Conservation (phyloP, 1,140 invertebrate species). For the Orussus abietinus region DNA sequence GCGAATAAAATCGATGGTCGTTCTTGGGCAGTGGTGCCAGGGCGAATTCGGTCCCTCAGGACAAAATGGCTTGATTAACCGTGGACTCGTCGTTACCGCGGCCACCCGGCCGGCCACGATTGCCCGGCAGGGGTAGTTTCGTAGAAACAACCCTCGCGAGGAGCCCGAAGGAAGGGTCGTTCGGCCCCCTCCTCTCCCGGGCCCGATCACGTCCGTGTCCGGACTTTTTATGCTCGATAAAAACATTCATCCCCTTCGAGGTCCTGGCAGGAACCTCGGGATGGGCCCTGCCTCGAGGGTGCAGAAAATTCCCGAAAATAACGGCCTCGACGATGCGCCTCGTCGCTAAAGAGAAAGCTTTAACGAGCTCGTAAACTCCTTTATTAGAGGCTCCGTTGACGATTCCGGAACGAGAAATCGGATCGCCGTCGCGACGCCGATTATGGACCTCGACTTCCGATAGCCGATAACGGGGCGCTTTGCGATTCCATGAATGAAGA, state of each 20-base stretch:
- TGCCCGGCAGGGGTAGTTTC: conserved; percentile 35
- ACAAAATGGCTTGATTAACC: conserved; percentile 54
- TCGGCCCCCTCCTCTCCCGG: conserved; percentile 19
- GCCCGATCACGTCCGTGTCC: conserved; percentile 36
- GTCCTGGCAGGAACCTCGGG: background rate
- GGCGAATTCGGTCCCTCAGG: conserved; percentile 37
- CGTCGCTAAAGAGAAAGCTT: background rate
- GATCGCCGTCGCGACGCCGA: too few relatives aligned
- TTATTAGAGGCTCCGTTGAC: conserved; percentile 25
- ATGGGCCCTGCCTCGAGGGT: conserved; percentile 3
- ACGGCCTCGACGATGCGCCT: too few relatives aligned
- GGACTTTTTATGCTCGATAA: conserved; percentile 23
- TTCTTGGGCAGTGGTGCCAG: too few relatives aligned
- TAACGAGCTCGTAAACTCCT: conserved; percentile 26
- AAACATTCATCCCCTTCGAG: conserved; percentile 11
- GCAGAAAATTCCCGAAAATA: conserved; percentile 5
- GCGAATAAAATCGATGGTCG: conserved; percentile 45
- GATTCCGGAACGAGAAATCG: too few relatives aligned
- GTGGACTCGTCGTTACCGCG: conserved; percentile 48
- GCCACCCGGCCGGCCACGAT: conserved; percentile 36
- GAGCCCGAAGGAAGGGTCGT: conserved; percentile 20
- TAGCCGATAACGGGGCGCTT: too few relatives aligned
- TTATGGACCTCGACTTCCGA: too few relatives aligned
- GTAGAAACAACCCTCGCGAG: conserved; percentile 6
- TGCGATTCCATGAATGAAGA: too few relatives aligned